Base-by-base conservation (phyloP, 2,113 vertebrate species). In the Nothocercus nigrocapillus region DNA sequence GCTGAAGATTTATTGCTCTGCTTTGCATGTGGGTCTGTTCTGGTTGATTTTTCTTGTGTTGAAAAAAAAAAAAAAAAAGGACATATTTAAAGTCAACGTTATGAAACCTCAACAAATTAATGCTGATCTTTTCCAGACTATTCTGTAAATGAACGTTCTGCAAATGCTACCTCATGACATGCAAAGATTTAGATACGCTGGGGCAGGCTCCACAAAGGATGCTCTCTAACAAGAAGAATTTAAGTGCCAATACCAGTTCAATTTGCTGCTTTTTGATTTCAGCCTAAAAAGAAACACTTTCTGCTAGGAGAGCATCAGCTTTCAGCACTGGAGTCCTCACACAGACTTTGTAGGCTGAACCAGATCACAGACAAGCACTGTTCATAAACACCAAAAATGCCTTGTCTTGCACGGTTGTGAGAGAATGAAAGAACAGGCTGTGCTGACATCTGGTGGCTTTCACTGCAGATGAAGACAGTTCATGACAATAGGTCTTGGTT, bases 361-460 rank as follows among this genome's bases (percentile, higher is more conserved):
- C 42, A 83, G 11, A 90, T 81, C 89, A 58, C 54, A 72, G 59
- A 82, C n/a, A 78, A 83, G 59, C 38, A 64, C 56, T 82, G 49
- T 45, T 54, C 67, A 36, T 42, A 76, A 91, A 72, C 32, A 58
- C 75, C 61, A 40, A 47, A 36, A 34, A 49, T 69, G n/a, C 54
- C 79, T 84, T 62, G 53, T 42, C 73, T 90, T 22, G 21, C 45
- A 47, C 2, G 7, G 38, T 59, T 47, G 75, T 67, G 69, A 47
- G n/a, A 79, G 63, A 77, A 63, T 11, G 81, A 90, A 94, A 79
- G 90, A 86, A 90, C 64, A 96, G 97, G 72, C 97, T 98, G 95
- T 97, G 95, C 97, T 98, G 98, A 97, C 98, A 98, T 92, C 98
- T 98, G 96, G 92, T 97, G 98, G 97, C 82, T 89, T 84, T 74